phyloP scores from a whole-genome alignment of 2,113 vertebrate genomes.

The Sclerurus mexicanus region DNA sequence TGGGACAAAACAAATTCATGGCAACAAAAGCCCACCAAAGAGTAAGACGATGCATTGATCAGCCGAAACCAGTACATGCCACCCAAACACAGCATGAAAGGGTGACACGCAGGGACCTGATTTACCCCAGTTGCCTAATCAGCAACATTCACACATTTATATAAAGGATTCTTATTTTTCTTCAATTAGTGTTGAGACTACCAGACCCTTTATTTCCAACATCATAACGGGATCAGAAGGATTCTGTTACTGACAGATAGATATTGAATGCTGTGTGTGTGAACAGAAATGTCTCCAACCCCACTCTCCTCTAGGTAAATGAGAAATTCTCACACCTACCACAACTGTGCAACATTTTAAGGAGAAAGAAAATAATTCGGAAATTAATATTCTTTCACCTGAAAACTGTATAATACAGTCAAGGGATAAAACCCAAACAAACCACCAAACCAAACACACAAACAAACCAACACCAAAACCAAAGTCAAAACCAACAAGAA shows the following conservation, averaged over 20 bases:
- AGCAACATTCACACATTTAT: neutral
- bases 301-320: neutral
- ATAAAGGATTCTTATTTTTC: neutral
- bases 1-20: neutral
- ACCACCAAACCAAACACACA: neutral
- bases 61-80: neutral
- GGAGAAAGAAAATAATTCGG: neutral
- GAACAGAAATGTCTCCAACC: neutral
- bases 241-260: neutral
- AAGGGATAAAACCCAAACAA: neutral
- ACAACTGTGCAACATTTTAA: neutral
- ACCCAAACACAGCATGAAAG: neutral
- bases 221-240: neutral
- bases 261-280: neutral
- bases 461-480: neutral
- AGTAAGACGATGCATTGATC: neutral
- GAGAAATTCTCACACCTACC: neutral
- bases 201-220: neutral
- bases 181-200: neutral
- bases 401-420: neutral
- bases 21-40: neutral
- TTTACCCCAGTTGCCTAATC: neutral
- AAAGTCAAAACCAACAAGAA: neutral
- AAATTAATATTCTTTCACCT: neutral
- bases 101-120: neutral